A percentile compares a stretch with the other conserved stretches of the same genome.
Conservation (phyloP, 2,113 vertebrate species). For the Acanthisitta chloris region DNA sequence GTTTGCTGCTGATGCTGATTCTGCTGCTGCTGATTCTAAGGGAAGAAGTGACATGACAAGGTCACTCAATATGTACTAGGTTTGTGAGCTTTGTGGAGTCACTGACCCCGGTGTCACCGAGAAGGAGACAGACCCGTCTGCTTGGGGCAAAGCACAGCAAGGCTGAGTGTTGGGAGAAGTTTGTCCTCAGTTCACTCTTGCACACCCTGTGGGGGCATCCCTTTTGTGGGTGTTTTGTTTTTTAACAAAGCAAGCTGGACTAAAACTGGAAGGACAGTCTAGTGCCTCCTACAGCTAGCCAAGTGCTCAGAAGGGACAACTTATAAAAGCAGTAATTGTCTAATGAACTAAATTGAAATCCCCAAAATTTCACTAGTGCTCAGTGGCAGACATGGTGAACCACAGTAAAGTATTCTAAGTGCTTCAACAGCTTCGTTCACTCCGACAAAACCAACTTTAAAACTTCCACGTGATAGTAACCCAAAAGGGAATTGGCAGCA, state of each 20-base stretch:
- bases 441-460: background rate
- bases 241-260: background rate
- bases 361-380: background rate
- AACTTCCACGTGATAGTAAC: background rate
- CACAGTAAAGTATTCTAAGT: background rate
- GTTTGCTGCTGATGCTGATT: constrained; percentile 90
- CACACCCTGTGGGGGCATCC: too few relatives aligned
- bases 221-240: accelerated
- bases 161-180: accelerated
- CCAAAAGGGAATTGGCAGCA: background rate
- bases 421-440: background rate
- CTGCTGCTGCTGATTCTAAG: constrained; percentile 90
- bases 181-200: accelerated
- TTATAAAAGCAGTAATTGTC: background rate
- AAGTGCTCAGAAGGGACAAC: background rate
- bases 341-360: background rate
- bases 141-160: background rate
- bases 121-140: accelerated
- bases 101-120: accelerated
- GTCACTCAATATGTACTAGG: background rate
- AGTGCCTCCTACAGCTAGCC: background rate
- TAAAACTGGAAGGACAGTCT: background rate
- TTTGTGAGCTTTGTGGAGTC: accelerated
- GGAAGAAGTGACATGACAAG: background rate
- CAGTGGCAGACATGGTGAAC: background rate